Evolutionary conservation across 1,140 invertebrate genomes (phyloP), one percentile per base, ranked within the genome.

Genomic region (Scaptomyza pallida): DNA sequence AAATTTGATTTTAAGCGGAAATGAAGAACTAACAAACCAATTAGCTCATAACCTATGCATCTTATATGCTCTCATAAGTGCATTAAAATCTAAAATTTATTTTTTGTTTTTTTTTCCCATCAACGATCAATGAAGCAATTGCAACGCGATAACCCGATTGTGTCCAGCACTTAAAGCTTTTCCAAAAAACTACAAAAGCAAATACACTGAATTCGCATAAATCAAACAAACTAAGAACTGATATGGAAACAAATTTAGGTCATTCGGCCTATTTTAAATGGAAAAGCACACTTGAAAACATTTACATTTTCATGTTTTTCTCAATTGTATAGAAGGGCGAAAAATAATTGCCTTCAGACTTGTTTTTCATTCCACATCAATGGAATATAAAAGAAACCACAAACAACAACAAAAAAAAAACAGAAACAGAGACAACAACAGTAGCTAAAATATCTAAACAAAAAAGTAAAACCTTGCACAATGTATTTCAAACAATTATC

Each of bases 171-270:
- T 67, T 67, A 37, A 48, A 72, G 35, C n/a, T n/a, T 6, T 3
- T 16, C 35, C 51, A 73, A 86, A n/a, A 4, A 37, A 30, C 6
- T 30, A 51, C 61, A 54, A 71, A 57, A 62, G 59, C 8, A 83
- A 83, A 26, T 23, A 26, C 6, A 26, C n/a, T n/a, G 78, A 76
- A 79, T 86, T 86, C 73, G 81, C 81, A 86, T 86, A 86, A 86
- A 86, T 86, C 81, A 88, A 65, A 81, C 61, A 43, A 30, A 30
- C 61, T 56, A 81, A 68, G 43, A 35, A 30, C 61, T 51, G 61
- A 67, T 74, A 52, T 40, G 37, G 21, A 23, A 47, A 13, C n/a
- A 40, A 59, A 86, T 64, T 68, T 71, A 59, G 81, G 81, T 86
- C 81, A 86, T 44, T 57, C 33, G 62, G 57, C 72, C 72, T 51